phyloP scores from a whole-genome alignment of 2,888 invertebrate species.

The Mechanitis messenoides region DNA sequence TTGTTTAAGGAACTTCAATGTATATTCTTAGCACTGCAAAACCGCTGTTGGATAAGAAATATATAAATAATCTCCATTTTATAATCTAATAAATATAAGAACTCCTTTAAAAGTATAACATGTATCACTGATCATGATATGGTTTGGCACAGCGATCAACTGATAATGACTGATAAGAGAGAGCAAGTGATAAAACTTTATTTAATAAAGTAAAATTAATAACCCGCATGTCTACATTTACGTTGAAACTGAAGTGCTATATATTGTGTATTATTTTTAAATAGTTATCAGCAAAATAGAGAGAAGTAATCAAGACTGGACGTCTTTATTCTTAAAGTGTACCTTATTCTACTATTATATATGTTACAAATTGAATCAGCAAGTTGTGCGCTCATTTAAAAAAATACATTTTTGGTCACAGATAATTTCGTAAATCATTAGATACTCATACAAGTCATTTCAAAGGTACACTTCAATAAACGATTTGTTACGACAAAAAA shows the following conservation, averaged over 20 bases:
- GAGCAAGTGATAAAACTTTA: slow-evolving; percentile 21
- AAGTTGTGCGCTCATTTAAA: too few species aligned
- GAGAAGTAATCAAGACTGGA: too few species aligned
- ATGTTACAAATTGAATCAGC: too few species aligned
- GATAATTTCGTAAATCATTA: background rate
- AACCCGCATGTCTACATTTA: slow-evolving; percentile 14
- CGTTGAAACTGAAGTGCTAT: too few species aligned
- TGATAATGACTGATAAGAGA: slow-evolving; percentile 24
- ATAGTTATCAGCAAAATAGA: too few species aligned
- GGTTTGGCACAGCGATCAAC: slow-evolving; percentile 48
- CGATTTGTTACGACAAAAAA: slow-evolving; percentile 7
- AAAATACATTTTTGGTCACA: background rate
- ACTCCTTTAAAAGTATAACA: slow-evolving; percentile 42
- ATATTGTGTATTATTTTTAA: too few species aligned
- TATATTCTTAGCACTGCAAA: slow-evolving; percentile 46
- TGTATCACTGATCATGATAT: slow-evolving; percentile 70
- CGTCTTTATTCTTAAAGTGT: too few species aligned
- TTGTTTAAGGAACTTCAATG: slow-evolving; percentile 62
- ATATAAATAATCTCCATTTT: slow-evolving; percentile 30
- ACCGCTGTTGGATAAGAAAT: slow-evolving; percentile 37
- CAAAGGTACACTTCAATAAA: background rate
- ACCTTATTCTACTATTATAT: too few species aligned
- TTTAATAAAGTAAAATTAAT: background rate
- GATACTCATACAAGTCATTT: background rate
- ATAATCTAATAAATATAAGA: slow-evolving; percentile 32